Percentiles rank a stretch among this genome's conserved stretches.
Evolutionary conservation across 2,113 vertebrate genomes (phyloP).

Genomic region (Triplophysa rosa): DNA sequence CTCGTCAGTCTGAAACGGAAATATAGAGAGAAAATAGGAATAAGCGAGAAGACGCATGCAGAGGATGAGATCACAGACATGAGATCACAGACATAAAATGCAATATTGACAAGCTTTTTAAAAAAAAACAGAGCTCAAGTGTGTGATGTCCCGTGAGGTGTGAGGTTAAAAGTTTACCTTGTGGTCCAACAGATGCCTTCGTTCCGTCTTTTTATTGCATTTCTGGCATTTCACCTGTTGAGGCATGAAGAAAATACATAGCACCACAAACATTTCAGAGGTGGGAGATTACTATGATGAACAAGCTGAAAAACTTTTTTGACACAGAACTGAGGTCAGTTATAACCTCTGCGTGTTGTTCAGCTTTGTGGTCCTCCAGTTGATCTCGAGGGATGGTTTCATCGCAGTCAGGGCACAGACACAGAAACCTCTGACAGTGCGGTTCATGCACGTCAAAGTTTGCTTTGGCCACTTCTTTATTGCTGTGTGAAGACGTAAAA

Average conservation of each 20-base stretch:
- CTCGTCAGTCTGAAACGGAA: slow-evolving; percentile 64
- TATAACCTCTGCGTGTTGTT: slow-evolving; percentile 73
- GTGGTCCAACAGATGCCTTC: slow-evolving; percentile 63
- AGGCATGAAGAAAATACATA: neutral
- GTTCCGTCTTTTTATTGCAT: slow-evolving; percentile 67
- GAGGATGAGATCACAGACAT: neutral
- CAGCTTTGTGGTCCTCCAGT: slow-evolving; percentile 67
- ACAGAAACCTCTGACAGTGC: slow-evolving; percentile 78
- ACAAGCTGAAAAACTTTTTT: neutral
- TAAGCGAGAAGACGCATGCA: neutral
- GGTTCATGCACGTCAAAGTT: slow-evolving; percentile 78
- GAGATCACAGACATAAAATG: neutral
- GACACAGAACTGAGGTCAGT: neutral
- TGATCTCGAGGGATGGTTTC: slow-evolving; percentile 65
- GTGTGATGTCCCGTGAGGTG: neutral
- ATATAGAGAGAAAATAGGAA: neutral
- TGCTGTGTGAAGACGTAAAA: slow-evolving; percentile 60
- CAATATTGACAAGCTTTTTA: neutral
- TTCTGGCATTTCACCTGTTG: slow-evolving; percentile 68
- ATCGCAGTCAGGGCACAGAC: slow-evolving; percentile 72
- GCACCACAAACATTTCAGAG: neutral
- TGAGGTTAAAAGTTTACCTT: slow-evolving; percentile 54
- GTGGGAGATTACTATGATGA: neutral
- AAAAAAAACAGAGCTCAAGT: neutral
- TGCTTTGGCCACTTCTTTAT: slow-evolving; percentile 69